phyloP scores from a whole-genome alignment of 2,888 invertebrate species.

The Ennomos fuscantarius region DNA sequence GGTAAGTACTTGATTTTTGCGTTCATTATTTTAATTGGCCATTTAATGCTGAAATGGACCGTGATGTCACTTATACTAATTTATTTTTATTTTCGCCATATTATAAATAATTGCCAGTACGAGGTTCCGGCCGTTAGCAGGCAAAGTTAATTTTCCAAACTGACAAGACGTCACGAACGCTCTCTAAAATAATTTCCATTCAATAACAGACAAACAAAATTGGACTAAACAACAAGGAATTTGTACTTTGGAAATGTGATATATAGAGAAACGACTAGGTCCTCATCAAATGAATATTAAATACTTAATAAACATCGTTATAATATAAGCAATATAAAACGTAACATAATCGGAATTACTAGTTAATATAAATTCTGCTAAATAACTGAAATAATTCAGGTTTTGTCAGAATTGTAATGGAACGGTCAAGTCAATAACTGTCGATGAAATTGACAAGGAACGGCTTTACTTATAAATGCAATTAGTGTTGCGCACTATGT shows the following conservation, averaged over 20 bases:
- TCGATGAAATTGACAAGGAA: slow-evolving; percentile 69
- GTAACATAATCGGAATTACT: slow-evolving; percentile 84
- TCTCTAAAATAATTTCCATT: slow-evolving; percentile 82
- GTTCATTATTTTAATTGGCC: too few relatives aligned
- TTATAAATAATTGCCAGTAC: slow-evolving; percentile 33
- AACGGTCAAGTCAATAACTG: slow-evolving; percentile 50
- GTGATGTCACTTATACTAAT: slow-evolving; percentile 1
- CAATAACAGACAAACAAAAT: slow-evolving; percentile 85
- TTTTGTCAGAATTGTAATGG: slow-evolving; percentile 63
- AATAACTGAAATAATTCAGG: slow-evolving; percentile 82
- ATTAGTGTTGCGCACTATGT: too few relatives aligned
- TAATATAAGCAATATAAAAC: slow-evolving; percentile 85
- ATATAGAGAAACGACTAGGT: slow-evolving; percentile 85
- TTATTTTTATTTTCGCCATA: slow-evolving; percentile 31
- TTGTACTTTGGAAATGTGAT: slow-evolving; percentile 86
- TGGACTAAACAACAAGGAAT: slow-evolving; percentile 86
- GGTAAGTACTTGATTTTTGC: too few relatives aligned
- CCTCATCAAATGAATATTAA: slow-evolving; percentile 85
- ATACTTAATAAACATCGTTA: slow-evolving; percentile 84
- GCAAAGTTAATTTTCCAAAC: slow-evolving; percentile 44
- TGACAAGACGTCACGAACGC: slow-evolving; percentile 48
- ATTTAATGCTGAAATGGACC: too few relatives aligned
- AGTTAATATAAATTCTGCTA: slow-evolving; percentile 84
- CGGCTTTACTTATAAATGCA: slow-evolving; percentile 43
- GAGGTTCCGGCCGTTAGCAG: slow-evolving; percentile 39